phyloP scores from a whole-genome alignment of 35 echinoderm and acorn worm genomes.

The Nesometra sesokonis region DNA sequence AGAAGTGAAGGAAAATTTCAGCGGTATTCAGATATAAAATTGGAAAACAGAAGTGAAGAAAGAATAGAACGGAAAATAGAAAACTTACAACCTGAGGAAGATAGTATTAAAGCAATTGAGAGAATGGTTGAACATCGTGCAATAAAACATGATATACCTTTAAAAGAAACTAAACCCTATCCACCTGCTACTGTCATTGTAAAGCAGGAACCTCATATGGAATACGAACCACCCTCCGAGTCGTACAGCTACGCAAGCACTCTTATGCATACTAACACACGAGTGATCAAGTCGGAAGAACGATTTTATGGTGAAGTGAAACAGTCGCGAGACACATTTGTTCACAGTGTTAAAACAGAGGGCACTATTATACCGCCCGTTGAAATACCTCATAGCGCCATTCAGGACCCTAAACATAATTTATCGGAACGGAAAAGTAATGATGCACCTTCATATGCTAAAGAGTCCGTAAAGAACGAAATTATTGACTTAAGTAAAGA shows the following conservation, averaged over 20 bases:
- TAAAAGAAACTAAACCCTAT: not conserved
- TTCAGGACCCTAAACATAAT: not conserved
- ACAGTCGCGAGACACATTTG: not conserved
- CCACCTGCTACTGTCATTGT: not conserved
- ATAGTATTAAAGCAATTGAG: not conserved
- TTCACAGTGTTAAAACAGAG: not conserved
- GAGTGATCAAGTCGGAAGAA: not conserved
- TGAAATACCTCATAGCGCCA: not conserved
- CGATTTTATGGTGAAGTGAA: not conserved
- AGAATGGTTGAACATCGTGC: not conserved
- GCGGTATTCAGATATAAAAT: too few relatives aligned
- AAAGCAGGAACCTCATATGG: not conserved
- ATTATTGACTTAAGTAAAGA: not conserved
- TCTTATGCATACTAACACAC: not conserved
- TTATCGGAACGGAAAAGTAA: not conserved
- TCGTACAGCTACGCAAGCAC: not conserved
- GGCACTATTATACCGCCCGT: not conserved
- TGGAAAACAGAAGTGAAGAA: too few relatives aligned
- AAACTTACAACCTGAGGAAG: too few relatives aligned
- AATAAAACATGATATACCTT: not conserved
- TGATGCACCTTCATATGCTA: not conserved
- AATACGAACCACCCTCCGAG: not conserved
- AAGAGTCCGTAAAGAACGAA: not conserved
- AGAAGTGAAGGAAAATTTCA: too few relatives aligned
- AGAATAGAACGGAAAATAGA: too few relatives aligned